Evolutionary conservation across 2,797 vertebrate species (phyloP).

Genomic region (Chiroxiphia lanceolata): DNA sequence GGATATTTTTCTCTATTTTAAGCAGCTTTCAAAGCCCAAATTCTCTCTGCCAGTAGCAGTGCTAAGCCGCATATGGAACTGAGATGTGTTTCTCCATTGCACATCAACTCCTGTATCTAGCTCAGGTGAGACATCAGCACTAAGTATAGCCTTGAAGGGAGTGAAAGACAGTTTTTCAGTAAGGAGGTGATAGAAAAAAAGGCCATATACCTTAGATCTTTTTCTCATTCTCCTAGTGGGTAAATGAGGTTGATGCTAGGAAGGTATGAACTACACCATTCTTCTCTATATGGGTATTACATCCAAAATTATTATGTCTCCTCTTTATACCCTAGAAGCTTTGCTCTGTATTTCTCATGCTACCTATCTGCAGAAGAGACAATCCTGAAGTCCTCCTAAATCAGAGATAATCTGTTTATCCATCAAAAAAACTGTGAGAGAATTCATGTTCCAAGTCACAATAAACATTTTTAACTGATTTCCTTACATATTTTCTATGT

Average conservation of each 20-base stretch:
- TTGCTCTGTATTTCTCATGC: not conserved
- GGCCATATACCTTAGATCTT: not conserved
- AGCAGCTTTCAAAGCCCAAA: conserved; percentile 47
- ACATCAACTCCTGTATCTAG: not conserved
- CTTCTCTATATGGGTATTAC: not conserved
- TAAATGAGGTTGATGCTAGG: not conserved
- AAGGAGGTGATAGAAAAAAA: not conserved
- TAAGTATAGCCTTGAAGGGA: conserved; percentile 2
- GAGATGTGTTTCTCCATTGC: not conserved
- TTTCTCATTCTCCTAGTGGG: not conserved
- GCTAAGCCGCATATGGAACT: conserved; percentile 3
- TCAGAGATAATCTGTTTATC: not conserved
- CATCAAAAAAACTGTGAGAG: not conserved
- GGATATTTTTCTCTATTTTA: conserved; percentile 39
- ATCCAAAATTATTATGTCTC: not conserved
- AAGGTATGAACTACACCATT: not conserved
- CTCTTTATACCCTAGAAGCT: not conserved
- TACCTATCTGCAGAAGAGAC: not conserved
- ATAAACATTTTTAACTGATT: not conserved
- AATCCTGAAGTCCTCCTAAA: not conserved
- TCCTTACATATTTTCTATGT: not conserved
- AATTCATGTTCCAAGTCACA: not conserved
- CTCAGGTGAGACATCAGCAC: conserved; percentile 8
- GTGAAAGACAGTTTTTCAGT: not conserved
- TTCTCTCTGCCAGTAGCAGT: conserved; percentile 28